phyloP scores from a whole-genome alignment of 35 echinoderm and acorn worm species.

The Anneissia japonica region DNA sequence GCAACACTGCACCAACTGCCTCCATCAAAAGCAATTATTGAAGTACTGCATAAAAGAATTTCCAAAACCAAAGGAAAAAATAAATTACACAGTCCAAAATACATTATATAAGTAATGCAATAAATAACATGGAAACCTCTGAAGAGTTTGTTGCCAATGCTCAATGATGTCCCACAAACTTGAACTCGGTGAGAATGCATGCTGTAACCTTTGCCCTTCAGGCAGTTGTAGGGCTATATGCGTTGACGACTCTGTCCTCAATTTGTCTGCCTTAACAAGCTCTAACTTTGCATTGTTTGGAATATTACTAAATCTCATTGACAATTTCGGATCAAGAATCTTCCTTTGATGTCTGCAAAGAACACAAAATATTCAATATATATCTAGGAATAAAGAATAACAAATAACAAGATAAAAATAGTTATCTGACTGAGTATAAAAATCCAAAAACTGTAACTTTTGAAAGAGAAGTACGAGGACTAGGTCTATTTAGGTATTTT shows the following conservation, averaged over 20 bases:
- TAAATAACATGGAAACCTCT: constrained; percentile 41
- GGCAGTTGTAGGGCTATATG: constrained; percentile 65
- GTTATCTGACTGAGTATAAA: no score
- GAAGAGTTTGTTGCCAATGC: constrained; percentile 53
- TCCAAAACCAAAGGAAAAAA: no score
- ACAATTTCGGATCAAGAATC: constrained; percentile 67
- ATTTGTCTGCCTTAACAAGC: constrained; percentile 54
- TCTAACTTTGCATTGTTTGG: constrained; percentile 92
- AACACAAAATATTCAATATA: background rate
- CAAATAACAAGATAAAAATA: no score
- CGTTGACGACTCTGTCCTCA: constrained; percentile 42
- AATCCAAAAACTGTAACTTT: no score
- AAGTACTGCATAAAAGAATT: no score
- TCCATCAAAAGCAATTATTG: no score
- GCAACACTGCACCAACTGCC: no score
- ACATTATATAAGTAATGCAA: no score
- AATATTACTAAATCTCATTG: constrained; percentile 76
- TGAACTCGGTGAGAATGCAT: constrained; percentile 47
- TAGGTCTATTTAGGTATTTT: background rate
- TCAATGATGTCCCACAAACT: constrained; percentile 64
- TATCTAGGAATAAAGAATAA: no score
- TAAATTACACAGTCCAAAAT: no score
- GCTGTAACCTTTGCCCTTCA: constrained; percentile 61
- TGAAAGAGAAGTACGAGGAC: no score
- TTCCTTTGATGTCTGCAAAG: constrained; percentile 62